Percentiles rank a stretch among this genome's conserved stretches.
Evolutionary conservation across 2,797 vertebrate genomes (phyloP).

Genomic region (Danio kyathit): DNA sequence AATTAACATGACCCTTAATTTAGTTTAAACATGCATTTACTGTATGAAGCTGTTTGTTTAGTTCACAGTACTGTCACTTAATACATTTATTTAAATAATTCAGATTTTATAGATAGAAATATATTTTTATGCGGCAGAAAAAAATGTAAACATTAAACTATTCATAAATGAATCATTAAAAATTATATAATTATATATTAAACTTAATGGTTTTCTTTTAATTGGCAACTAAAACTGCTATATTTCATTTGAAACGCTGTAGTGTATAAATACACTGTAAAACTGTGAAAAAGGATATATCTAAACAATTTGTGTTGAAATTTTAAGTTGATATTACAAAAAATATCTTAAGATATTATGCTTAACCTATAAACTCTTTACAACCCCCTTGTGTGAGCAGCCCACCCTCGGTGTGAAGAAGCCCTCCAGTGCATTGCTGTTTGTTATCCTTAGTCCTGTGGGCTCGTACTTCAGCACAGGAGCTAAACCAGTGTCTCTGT

Average conservation of each 20-base stretch:
- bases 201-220: background rate
- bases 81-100: background rate
- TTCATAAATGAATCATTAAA: background rate
- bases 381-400: conserved; percentile 67
- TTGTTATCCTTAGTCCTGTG: conserved; percentile 88
- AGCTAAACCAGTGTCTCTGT: conserved; percentile 81
- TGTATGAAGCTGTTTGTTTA: too few relatives aligned
- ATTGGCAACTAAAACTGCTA: background rate
- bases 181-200: background rate
- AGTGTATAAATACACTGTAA: background rate
- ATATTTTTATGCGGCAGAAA: background rate
- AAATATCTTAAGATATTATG: too few relatives aligned
- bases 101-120: background rate
- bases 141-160: background rate
- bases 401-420: conserved; percentile 88
- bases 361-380: conserved; percentile 19
- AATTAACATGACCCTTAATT: background rate
- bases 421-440: conserved; percentile 83
- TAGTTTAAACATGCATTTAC: background rate
- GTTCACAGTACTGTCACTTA: background rate
- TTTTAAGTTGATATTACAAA: too few relatives aligned
- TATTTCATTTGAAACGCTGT: background rate
- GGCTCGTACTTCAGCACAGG: conserved; percentile 85
- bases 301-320: too few relatives aligned
- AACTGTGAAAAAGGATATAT: too few relatives aligned